Evolutionary conservation across 2,888 invertebrate genomes (phyloP).

Genomic region (Epirrhoe tristata): DNA sequence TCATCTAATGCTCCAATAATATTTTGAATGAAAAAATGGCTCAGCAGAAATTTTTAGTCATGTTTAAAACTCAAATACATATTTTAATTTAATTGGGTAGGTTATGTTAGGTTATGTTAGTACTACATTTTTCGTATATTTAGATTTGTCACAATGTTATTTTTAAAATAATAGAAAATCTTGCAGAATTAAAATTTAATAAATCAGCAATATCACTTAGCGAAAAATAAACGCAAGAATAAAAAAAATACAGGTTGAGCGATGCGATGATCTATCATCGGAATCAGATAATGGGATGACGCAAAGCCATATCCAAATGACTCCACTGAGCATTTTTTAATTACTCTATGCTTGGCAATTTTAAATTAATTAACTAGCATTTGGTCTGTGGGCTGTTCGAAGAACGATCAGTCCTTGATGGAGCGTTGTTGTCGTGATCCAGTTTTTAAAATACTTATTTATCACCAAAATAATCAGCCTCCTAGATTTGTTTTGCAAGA

Average conservation of each 20-base stretch:
- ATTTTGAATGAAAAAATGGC: too few species aligned
- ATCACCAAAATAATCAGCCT: too few species aligned
- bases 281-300: constrained; percentile 25
- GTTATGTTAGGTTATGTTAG: too few species aligned
- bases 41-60: too few species aligned
- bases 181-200: neutral
- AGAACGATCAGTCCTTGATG: constrained; percentile 10
- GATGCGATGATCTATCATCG: constrained; percentile 14
- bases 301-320: constrained; percentile 33
- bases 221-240: neutral
- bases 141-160: neutral
- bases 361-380: constrained; percentile 49
- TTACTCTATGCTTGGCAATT: constrained; percentile 44
- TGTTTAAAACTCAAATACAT: too few species aligned
- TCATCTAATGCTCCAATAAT: too few species aligned
- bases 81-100: too few species aligned
- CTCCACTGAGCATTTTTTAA: constrained; percentile 36
- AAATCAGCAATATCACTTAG: neutral
- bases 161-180: neutral
- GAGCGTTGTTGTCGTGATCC: too few species aligned
- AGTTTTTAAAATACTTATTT: too few species aligned
- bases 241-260: neutral
- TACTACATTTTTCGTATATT: too few species aligned
- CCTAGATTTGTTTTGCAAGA: too few species aligned
- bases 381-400: constrained; percentile 37